Base-by-base conservation (phyloP, 2,797 vertebrate species). In the Melanogrammus aeglefinus region DNA sequence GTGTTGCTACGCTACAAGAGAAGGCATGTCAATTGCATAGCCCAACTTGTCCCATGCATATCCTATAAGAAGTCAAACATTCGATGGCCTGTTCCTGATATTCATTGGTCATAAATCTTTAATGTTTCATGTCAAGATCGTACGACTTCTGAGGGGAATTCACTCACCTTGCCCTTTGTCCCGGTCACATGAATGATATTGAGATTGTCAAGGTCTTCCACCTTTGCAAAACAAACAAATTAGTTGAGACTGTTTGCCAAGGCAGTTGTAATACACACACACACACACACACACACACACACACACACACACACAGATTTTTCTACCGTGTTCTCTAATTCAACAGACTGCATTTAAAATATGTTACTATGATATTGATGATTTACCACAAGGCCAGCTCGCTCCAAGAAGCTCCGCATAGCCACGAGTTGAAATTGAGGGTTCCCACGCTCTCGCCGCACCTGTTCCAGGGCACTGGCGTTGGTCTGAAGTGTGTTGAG, bases 401-500 rank as follows among this genome's bases (percentile, higher is more conserved):
- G 90, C 77, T 95, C 92, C 86, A 99, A 84, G 80, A 95, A 98
- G 3, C 84, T 86, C 31, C 31, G 87, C 97, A 99, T 98, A 79
- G 95, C 95, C 73, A 95, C 94, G 33, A 99, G 91, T 88, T 97
- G 96, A 3, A 87, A 79, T 84, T 91, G 91, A 4, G 95, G 96
- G 69, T 95, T 89, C 0, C 93, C 85, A 0, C 96, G 91, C 77
- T 94, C 95, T 2, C 91, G 85, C 10, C 96, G 95, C 10, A 95
- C 94, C 91, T 97, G 95, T 76, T 97, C 95, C 92, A 99, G 91
- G 75, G 92, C 93, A 31, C 93, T 92, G n/a, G 97, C 96, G 0
- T 98, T 99, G 79, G 97, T 98, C 92, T 99, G 97, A 3, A 99
- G 91, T 0, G 96, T 98, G 91, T 99, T 99, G 24, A 99, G 94